Evolutionary conservation across 2,888 invertebrate species (phyloP).

Genomic region (Adineta ricciae): DNA sequence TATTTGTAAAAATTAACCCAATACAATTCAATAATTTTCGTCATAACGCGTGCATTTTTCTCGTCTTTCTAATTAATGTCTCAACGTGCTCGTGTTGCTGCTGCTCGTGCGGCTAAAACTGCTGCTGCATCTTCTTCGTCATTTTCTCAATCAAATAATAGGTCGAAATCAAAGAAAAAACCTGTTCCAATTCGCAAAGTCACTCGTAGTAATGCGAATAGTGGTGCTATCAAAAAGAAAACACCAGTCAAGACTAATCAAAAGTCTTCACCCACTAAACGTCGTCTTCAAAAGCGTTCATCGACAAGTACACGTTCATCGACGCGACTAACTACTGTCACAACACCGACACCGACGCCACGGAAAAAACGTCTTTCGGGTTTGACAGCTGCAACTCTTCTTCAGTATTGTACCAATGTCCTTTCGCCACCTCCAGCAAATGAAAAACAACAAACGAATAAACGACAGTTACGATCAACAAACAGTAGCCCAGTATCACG

Average conservation of each 20-base stretch:
- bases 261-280: background rate
- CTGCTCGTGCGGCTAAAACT: background rate
- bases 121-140: background rate
- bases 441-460: background rate
- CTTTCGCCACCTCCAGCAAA: background rate
- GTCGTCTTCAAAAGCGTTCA: constrained; percentile 1
- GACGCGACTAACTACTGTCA: background rate
- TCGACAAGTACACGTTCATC: background rate
- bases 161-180: background rate
- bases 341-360: background rate
- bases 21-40: background rate
- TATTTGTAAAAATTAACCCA: background rate
- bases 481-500: background rate
- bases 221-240: background rate
- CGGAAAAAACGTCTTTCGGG: background rate
- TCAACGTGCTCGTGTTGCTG: constrained; percentile 12
- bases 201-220: background rate
- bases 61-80: background rate
- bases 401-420: constrained; percentile 5
- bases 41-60: background rate
- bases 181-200: background rate
- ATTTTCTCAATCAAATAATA: constrained; percentile 9
- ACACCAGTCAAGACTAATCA: background rate
- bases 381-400: constrained; percentile 12
- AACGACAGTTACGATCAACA: constrained; percentile 5